A percentile compares a stretch with the other conserved stretches of the same genome.
Conservation (phyloP, 2,797 vertebrate genomes). For the Rhabdophis nuchalis region DNA sequence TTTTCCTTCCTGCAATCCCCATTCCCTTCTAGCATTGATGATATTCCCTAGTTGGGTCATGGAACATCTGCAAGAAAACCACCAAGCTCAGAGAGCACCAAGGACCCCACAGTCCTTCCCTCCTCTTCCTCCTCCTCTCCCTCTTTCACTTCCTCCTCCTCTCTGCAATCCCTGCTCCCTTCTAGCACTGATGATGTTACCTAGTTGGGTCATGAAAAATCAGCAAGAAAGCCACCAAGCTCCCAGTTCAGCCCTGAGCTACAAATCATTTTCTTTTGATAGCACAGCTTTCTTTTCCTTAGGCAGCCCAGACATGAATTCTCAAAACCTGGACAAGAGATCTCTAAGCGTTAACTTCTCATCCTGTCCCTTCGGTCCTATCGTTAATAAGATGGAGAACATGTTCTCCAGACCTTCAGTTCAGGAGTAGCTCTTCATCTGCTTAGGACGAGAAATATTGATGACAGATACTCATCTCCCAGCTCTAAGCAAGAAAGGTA, state of each 20-base stretch:
- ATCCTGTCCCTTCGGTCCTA: neutral
- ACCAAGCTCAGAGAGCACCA: too few species aligned
- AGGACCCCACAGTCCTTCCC: too few species aligned
- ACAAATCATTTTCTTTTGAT: neutral
- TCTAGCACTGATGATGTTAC: neutral
- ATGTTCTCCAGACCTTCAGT: neutral
- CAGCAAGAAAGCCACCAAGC: neutral
- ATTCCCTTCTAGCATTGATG: too few species aligned
- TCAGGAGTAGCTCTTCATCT: neutral
- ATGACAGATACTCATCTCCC: neutral
- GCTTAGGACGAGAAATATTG: neutral
- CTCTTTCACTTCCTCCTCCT: too few species aligned
- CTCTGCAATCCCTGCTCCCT: too few species aligned
- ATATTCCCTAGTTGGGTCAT: too few species aligned
- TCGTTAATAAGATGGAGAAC: neutral
- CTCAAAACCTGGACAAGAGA: neutral
- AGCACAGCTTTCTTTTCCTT: neutral
- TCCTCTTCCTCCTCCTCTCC: too few species aligned
- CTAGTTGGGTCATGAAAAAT: neutral
- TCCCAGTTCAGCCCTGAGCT: neutral
- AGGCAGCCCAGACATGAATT: neutral
- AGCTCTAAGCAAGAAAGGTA: neutral
- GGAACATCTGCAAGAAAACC: too few species aligned
- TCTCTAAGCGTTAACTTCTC: too few species aligned
- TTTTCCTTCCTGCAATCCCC: too few species aligned